Percentiles rank a stretch among this genome's conserved stretches.
Evolutionary conservation across 2,888 invertebrate genomes (phyloP).

Genomic region (Monopis laevigella): DNA sequence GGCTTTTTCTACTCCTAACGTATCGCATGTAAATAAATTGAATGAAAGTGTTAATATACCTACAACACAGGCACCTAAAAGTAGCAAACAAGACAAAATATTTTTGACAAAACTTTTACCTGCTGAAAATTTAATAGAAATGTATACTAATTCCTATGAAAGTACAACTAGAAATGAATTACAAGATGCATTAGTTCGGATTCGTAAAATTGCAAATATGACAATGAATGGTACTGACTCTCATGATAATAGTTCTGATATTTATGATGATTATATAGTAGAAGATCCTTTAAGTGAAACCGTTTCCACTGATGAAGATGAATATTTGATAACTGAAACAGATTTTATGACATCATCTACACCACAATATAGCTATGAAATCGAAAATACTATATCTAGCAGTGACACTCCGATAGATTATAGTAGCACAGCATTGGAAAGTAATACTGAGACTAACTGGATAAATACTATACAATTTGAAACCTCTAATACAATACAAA

Average conservation of each 20-base stretch:
- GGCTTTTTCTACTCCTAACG: background rate
- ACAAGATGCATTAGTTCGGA: background rate
- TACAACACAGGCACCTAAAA: background rate
- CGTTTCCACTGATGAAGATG: constrained; percentile 4
- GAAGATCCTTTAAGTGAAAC: constrained; percentile 19
- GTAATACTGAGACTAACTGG: too few relatives aligned
- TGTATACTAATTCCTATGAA: constrained; percentile 21
- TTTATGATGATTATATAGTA: constrained; percentile 25
- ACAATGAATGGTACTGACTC: constrained; percentile 9
- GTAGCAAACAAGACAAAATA: constrained; percentile 3
- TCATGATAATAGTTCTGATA: constrained; percentile 22
- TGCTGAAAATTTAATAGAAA: constrained; percentile 22
- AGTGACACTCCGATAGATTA: too few relatives aligned
- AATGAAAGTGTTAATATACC: background rate
- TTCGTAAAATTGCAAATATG: background rate
- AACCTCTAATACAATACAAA: too few relatives aligned
- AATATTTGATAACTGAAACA: background rate
- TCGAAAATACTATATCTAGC: too few relatives aligned
- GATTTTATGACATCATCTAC: background rate
- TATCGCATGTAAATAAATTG: too few relatives aligned
- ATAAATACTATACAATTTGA: too few relatives aligned
- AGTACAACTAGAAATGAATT: constrained; percentile 19
- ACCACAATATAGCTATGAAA: too few relatives aligned
- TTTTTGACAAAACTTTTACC: constrained; percentile 11
- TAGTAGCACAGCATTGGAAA: too few relatives aligned